Base-by-base conservation (phyloP, 1,140 invertebrate genomes). In the Pteromalus puparum region DNA sequence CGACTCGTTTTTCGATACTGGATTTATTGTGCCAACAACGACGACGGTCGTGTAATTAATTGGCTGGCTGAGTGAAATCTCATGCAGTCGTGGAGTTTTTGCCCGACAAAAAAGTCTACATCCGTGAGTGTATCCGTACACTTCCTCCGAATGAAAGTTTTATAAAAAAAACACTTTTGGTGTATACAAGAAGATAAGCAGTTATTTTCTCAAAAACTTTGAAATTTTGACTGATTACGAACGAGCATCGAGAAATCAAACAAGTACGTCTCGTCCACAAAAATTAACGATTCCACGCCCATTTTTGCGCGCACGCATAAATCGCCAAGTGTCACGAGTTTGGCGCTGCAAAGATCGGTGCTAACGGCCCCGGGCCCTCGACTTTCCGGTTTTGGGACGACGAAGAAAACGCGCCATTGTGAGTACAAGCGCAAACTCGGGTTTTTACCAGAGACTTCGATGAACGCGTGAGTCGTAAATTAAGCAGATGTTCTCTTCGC, bases 61-160 rank as follows among this genome's bases (percentile, higher is more conserved):
- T 12, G 67, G n/a, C 24, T 0, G 38, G 42, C 4, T 24, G n/a
- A 79, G 77, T 67, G 76, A 70, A 68, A 80, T 80, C 34, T 80
- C 21, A 68, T 13, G 65, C 38, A n/a, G 10, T 61, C 53, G 21
- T 3, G 21, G 18, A 7, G 48, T 53, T 53, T 53, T 53, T 18
- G 48, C 1, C 48, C 48, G 18, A 13, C 13, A 1, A 61, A 61
- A 61, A 61, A 61, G 18, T 48, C 46, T 48, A 48, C 46, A 48
- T 48, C 46, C 46, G 46, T 18, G 12, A 15, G 15, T 42, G 9
- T 42, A 42, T 7, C 7, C 38, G 38, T 42, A 42, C 10, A 42
- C 7, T 42, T 42, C 38, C 38, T 42, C 38, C 38, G 7, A 42
- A 42, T 42, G 38, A 42, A 42, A 42, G 38, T 42, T 42, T 42